Percentiles rank a stretch among this genome's conserved stretches.
phyloP scores from a whole-genome alignment of 2,888 invertebrate genomes.

The Orgyia antiqua region DNA sequence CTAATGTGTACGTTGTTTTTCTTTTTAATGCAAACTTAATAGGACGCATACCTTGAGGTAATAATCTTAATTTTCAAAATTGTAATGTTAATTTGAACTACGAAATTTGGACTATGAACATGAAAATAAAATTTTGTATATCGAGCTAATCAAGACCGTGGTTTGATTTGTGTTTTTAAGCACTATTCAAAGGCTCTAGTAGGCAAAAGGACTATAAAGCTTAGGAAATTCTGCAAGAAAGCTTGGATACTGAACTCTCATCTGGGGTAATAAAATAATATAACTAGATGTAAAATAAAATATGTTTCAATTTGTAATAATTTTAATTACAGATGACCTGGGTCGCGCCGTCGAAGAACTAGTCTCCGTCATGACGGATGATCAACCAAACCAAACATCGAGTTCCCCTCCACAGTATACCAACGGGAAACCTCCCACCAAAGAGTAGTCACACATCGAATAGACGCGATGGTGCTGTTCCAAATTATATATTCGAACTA shows the following conservation, averaged over 20 bases:
- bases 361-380: conserved; percentile 93
- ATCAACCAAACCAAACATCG: conserved; percentile 44
- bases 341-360: conserved; percentile 92
- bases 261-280: too few relatives aligned
- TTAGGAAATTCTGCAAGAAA: too few relatives aligned
- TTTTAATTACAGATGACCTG: conserved; percentile 83
- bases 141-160: too few relatives aligned
- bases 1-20: conserved; percentile 28
- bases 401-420: conserved; percentile 68
- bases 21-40: conserved; percentile 44
- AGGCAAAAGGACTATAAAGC: too few relatives aligned
- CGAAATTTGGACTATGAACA: too few relatives aligned
- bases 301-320: too few relatives aligned
- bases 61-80: conserved; percentile 16
- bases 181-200: too few relatives aligned
- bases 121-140: too few relatives aligned
- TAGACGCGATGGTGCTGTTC: conserved; percentile 43
- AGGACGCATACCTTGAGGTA: conserved; percentile 76
- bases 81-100: too few relatives aligned
- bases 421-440: conserved; percentile 63
- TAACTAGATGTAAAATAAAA: too few relatives aligned
- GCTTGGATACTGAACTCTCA: too few relatives aligned
- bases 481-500: conserved; percentile 36
- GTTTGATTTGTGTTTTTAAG: too few relatives aligned
- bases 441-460: conserved; percentile 39